These are phyloP conservation scores for Metaphire vulgaris DNA, from an alignment of 1,140 invertebrate genomes.

Conservation along the genomic window DNA sequence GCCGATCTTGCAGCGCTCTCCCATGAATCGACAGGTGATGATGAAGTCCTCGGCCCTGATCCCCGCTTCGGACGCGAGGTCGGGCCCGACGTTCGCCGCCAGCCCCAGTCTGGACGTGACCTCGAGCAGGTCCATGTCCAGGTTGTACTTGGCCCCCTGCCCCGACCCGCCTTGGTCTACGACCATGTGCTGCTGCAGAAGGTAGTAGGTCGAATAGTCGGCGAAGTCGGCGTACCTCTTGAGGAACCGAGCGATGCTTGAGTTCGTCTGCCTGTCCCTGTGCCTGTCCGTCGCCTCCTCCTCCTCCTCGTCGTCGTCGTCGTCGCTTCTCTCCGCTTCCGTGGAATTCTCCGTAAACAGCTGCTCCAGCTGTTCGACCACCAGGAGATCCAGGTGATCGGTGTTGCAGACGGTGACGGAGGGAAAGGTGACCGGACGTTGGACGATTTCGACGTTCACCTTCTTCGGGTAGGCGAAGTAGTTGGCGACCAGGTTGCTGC, in stretches of 20 bases:
- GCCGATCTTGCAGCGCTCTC: conserved; percentile 17
- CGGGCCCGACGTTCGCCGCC: conserved; percentile 23
- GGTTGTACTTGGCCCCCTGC: neutral
- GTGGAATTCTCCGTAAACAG: neutral
- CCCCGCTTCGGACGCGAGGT: conserved; percentile 9
- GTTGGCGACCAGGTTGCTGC: conserved; percentile 23
- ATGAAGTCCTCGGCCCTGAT: conserved; percentile 21
- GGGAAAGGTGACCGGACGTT: conserved; percentile 28
- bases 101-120: conserved; percentile 17
- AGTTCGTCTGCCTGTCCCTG: neutral
- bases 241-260: neutral
- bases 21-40: conserved; percentile 29
- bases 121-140: conserved; percentile 15
- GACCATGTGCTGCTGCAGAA: neutral
- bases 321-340: too few species aligned
- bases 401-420: conserved; percentile 30
- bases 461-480: conserved; percentile 32
- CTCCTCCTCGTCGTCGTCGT: neutral
- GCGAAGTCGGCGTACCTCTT: neutral
- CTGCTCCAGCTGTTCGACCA: conserved; percentile 21
- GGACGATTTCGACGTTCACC: conserved; percentile 30
- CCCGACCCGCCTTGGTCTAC: neutral
- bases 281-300: neutral
- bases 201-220: neutral
- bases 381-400: conserved; percentile 19